These are phyloP conservation scores for Caenorhabditis sp. DNA, from an alignment of 2,888 invertebrate species.

Conservation along the genomic window DNA sequence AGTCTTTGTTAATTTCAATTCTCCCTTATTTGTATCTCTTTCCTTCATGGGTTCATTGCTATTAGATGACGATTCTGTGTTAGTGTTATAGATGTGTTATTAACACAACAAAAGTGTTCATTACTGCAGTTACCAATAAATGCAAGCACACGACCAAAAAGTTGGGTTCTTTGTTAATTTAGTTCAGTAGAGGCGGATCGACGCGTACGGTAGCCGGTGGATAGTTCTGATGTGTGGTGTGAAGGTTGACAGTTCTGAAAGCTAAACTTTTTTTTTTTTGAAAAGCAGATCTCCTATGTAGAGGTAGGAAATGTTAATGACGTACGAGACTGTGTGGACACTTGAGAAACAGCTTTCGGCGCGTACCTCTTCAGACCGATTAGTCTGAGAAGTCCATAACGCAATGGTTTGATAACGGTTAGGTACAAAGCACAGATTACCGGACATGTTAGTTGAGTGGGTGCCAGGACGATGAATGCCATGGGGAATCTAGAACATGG, in stretches of 20 bases:
- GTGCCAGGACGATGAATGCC: conserved; percentile 45
- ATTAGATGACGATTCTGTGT: too few species aligned
- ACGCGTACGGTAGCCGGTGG: background rate
- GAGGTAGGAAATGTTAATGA: background rate
- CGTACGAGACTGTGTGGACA: conserved; percentile 51
- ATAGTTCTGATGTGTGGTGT: conserved; percentile 25
- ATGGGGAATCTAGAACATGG: conserved; percentile 43
- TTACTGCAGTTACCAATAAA: too few species aligned
- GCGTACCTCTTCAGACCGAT: conserved; percentile 40
- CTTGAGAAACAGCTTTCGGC: conserved; percentile 9
- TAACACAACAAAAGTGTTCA: too few species aligned
- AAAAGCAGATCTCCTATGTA: background rate
- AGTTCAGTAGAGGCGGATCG: conserved; percentile 2
- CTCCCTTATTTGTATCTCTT: background rate
- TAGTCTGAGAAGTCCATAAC: conserved; percentile 30
- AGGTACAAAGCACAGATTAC: conserved; percentile 47
- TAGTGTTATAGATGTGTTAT: too few species aligned
- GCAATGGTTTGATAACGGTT: conserved; percentile 51
- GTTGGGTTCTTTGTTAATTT: too few species aligned
- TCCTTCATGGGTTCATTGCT: too few species aligned
- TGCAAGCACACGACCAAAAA: background rate
- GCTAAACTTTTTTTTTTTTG: too few species aligned
- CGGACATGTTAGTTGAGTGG: conserved; percentile 60
- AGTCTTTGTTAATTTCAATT: background rate
- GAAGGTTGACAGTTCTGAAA: conserved; percentile 56